A percentile compares a stretch with the other conserved stretches of the same genome.
Evolutionary conservation across 2,888 invertebrate species (phyloP).

Genomic region (Orchestes rusci): DNA sequence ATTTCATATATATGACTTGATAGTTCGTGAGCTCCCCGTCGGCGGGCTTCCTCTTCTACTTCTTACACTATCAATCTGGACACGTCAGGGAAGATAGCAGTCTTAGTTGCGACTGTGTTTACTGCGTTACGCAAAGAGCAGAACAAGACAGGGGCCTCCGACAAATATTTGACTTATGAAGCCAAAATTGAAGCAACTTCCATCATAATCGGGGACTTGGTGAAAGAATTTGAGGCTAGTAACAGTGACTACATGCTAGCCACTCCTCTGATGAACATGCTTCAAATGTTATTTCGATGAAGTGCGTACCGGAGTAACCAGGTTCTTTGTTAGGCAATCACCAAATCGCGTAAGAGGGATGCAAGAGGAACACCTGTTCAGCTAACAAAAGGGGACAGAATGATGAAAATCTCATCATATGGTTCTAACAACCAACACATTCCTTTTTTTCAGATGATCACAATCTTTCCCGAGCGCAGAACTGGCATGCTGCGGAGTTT

Average conservation of each 20-base stretch:
- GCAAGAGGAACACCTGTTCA: not conserved
- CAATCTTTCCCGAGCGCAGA: conserved; percentile 4
- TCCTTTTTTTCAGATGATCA: conserved; percentile 3
- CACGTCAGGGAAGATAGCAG: not conserved
- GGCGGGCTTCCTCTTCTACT: too few relatives aligned
- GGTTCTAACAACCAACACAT: conserved; percentile 6
- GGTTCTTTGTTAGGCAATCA: conserved; percentile 1
- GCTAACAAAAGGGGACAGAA: not conserved
- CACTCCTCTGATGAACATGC: conserved; percentile 6
- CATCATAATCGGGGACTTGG: not conserved
- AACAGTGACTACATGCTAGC: conserved; percentile 1
- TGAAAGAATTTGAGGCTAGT: not conserved
- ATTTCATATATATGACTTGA: conserved; percentile 1
- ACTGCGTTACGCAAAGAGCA: not conserved
- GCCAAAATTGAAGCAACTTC: not conserved
- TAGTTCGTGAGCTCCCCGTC: not conserved
- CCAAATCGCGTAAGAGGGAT: not conserved
- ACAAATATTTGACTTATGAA: not conserved
- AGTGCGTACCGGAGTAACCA: conserved; percentile 8
- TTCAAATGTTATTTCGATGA: conserved; percentile 8
- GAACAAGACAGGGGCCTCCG: not conserved
- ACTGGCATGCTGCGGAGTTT: conserved; percentile 5
- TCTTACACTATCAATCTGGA: too few relatives aligned
- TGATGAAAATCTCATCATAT: not conserved
- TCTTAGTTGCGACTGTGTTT: not conserved